phyloP scores from a whole-genome alignment of 2,797 vertebrate species.

The Loriculus beryllinus region DNA sequence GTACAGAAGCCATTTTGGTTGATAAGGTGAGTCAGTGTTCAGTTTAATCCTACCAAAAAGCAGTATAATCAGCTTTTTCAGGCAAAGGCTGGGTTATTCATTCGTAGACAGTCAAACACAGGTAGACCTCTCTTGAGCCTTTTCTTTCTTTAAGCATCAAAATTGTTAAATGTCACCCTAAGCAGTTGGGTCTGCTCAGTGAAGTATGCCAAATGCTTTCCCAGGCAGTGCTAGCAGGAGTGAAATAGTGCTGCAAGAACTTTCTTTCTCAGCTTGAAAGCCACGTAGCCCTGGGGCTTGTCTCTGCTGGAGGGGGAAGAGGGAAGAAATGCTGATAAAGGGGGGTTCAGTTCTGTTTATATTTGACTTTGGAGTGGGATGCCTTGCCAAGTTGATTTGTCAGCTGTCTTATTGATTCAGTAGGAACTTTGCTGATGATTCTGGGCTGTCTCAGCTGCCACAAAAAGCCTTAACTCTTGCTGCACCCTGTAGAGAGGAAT shows the following conservation, averaged over 20 bases:
- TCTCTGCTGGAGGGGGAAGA: not conserved
- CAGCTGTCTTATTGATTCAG: not conserved
- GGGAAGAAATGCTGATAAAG: not conserved
- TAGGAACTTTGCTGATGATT: not conserved
- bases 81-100: rapidly evolving
- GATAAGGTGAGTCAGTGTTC: not conserved
- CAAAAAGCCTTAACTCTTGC: not conserved
- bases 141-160: not conserved
- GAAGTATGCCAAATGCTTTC: not conserved
- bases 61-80: not conserved
- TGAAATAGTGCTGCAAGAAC: not conserved
- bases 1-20: not conserved
- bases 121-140: not conserved
- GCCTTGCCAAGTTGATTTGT: not conserved
- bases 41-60: not conserved
- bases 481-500: not conserved
- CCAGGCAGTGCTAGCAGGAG: not conserved
- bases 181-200: not conserved
- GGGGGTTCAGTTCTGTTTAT: not conserved
- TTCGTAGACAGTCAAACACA: not conserved
- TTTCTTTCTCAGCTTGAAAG: not conserved
- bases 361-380: not conserved
- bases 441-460: not conserved
- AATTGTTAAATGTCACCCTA: not conserved
- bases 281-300: not conserved